A percentile compares a stretch with the other conserved stretches of the same genome.
Conservation (phyloP, 1,140 invertebrate species). For the Caenorhabditis remanei region DNA sequence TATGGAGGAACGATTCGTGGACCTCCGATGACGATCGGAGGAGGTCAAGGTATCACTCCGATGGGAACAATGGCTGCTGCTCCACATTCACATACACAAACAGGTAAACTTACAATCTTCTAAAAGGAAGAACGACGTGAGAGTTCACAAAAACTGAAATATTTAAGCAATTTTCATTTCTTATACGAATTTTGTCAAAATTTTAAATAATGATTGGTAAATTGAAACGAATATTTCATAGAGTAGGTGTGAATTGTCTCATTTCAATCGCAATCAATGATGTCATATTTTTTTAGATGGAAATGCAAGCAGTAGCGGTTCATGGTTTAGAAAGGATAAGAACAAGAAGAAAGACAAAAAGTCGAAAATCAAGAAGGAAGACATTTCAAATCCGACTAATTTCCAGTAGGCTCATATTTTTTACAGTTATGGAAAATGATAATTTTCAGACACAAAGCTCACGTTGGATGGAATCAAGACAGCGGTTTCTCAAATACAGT, state of each 20-base stretch:
- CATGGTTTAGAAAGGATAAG: constrained; percentile 51
- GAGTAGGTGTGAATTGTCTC: neutral
- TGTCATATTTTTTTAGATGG: neutral
- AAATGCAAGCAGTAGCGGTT: constrained; percentile 22
- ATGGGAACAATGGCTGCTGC: constrained; percentile 42
- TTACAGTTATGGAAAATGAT: neutral
- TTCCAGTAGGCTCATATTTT: constrained; percentile 67
- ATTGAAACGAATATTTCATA: neutral
- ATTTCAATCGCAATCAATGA: neutral
- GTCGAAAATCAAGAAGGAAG: constrained; percentile 68
- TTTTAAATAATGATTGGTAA: neutral
- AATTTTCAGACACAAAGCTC: constrained; percentile 69
- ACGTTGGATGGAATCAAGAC: constrained; percentile 71
- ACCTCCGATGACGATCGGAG: constrained; percentile 32
- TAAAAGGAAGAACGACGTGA: neutral
- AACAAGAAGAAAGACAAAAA: constrained; percentile 70
- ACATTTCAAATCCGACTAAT: constrained; percentile 69
- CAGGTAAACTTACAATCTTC: neutral
- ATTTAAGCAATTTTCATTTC: neutral
- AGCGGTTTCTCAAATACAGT: constrained; percentile 69
- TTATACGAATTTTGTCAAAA: neutral
- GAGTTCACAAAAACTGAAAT: too few relatives aligned
- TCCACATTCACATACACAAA: constrained; percentile 29
- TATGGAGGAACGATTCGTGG: constrained; percentile 37
- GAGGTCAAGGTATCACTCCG: constrained; percentile 25